These are phyloP conservation scores for Hylaeus anthracinus DNA, from an alignment of 1,140 invertebrate genomes.

Conservation along the genomic window DNA sequence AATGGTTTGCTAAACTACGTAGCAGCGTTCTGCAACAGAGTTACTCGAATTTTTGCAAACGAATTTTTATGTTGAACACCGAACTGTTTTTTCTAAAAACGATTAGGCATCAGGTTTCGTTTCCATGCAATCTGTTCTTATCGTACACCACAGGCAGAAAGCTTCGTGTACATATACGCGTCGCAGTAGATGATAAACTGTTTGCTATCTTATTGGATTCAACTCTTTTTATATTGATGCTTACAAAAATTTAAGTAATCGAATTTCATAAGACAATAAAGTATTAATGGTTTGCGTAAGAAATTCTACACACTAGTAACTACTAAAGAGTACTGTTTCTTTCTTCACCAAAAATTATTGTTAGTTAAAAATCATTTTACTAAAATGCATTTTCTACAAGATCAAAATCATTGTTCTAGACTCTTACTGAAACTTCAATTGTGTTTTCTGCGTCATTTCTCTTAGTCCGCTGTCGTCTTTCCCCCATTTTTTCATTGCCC, in stretches of 20 bases:
- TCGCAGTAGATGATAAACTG: conserved; percentile 9
- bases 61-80: neutral
- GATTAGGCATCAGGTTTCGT: neutral
- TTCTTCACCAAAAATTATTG: conserved; percentile 29
- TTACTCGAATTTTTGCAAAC: conserved; percentile 13
- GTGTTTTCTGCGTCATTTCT: neutral
- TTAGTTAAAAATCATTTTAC: conserved; percentile 20
- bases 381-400: conserved; percentile 23
- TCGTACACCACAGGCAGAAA: neutral
- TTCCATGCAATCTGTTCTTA: conserved; percentile 6
- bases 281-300: conserved; percentile 44
- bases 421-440: neutral
- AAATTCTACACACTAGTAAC: conserved; percentile 39
- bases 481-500: no score
- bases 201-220: conserved; percentile 13
- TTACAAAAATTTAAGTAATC: conserved; percentile 41
- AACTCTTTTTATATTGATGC: conserved; percentile 30
- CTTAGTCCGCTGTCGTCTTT: no score
- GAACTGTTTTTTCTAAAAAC: neutral
- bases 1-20: neutral
- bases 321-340: conserved; percentile 25
- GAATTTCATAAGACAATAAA: conserved; percentile 49
- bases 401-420: conserved; percentile 27
- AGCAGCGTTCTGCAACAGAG: neutral
- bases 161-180: neutral